Base-by-base conservation (phyloP, 1,140 invertebrate species). In the Drosophila sechellia region DNA sequence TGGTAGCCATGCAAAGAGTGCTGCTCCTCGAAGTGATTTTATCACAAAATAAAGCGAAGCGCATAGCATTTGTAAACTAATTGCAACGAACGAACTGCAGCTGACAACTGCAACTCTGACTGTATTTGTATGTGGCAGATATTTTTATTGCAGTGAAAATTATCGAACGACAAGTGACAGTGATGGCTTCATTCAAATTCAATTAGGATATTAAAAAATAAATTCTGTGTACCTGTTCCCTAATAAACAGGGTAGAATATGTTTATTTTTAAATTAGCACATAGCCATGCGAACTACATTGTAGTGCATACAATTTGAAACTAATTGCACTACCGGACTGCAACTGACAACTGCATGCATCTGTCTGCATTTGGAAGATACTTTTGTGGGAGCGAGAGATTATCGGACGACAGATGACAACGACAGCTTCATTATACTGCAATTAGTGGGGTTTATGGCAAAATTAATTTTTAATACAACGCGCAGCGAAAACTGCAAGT, bases 351-450 rank as follows among this genome's bases (percentile, higher is more conserved):
- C 27, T 64, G 58, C 45, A 53, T n/a, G 15, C 22, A 20, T 35
- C 40, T 12, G 13, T n/a, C 22, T n/a, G 49, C 55, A 34, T 15
- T 48, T 35, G 43, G 59, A 10, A 42, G 69, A 58, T 46, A 58
- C 56, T 61, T 71, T 53, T 59, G 54, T 72, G 60, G 35, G 70
- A 61, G 27, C 34, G 27, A 73, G 83, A 87, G 81, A 77, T 85
- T 89, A 89, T 89, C 85, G 34, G 77, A 46, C 73, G 84, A 89
- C 84, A 89, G 85, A 77, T 89, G 85, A 89, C 84, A 89, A 70
- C 80, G 85, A 89, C 85, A 90, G 84, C 84, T 89, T 89, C 80
- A 89, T 89, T 90, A 89, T 84, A 84, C 84, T 80, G 84, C 84
- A 90, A 89, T 89, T 89, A 89, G 64, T 80, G 69, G 57, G 74